Base-by-base conservation (phyloP, 1,140 invertebrate species). In the Pectinophora gossypiella region DNA sequence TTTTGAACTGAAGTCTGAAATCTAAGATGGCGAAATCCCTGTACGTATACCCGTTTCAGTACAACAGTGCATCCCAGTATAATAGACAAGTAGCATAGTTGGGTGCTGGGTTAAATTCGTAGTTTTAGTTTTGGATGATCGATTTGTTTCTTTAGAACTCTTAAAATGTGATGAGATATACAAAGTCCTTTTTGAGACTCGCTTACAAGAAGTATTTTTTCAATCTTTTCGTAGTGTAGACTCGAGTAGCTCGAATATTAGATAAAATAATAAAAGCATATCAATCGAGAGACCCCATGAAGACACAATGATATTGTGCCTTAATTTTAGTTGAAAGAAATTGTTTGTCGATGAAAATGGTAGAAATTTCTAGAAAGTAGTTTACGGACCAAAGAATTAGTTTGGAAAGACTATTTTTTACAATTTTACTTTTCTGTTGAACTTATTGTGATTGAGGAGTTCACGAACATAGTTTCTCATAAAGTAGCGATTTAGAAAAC, bases 61-160 rank as follows among this genome's bases (percentile, higher is more conserved):
- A 70, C 67, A 72, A 67, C 77, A 83, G 81, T 85, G 81, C 81
- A 85, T 85, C 81, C 81, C 81, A 85, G 81, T 85, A 62, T 22
- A 44, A 66, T 76, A 77, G 68, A 54, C 27, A 56, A 72, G 69
- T 44, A 44, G 42, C 18, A 12, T 44, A 44, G 18, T 72, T 71
- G 68, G 81, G 78, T 77, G 81, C 78, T 85, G 81, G 81, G 69
- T 80, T 72, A 67, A 59, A 58, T n/a, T n/a, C n/a, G 65, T 74
- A 76, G 58, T 49, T 69, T 59, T 80, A 80, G 78, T 63, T 77
- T 64, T 77, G 68, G 61, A 72, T 82, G 72, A 62, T 68, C 68
- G 62, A 68, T 51, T 62, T 47, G 67, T 68, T 64, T 68, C 64
- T 61, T 32, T 60, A 59, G 22, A 53, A 46, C 54, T 48, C 58